Conservation (phyloP, 2,888 invertebrate genomes). For the Polymixis flavicincta region DNA sequence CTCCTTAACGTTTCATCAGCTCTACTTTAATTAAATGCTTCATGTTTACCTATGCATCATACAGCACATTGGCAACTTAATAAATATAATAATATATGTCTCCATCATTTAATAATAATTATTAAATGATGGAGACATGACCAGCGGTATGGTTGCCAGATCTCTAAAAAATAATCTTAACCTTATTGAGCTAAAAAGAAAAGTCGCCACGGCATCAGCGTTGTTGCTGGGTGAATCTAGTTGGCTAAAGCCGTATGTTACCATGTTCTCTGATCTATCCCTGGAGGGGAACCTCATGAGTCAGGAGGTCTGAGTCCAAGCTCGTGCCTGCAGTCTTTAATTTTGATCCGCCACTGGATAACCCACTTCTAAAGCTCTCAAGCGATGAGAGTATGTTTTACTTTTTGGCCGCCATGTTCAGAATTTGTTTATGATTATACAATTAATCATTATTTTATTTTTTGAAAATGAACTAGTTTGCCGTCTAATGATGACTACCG, state of each 20-base stretch:
- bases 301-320: slow-evolving; percentile 36
- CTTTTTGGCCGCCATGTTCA: slow-evolving; percentile 8
- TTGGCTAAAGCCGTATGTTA: not conserved
- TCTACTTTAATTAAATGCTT: not conserved
- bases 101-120: too few species aligned
- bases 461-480: not conserved
- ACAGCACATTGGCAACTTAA: not conserved
- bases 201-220: slow-evolving; percentile 9
- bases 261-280: slow-evolving; percentile 31
- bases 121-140: slow-evolving; percentile 14
- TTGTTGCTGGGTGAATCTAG: too few species aligned
- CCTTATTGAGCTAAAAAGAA: slow-evolving; percentile 21
- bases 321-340: slow-evolving; percentile 3
- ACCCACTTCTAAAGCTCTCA: slow-evolving; percentile 24
- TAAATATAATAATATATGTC: slow-evolving; percentile 11
- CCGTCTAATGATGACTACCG: slow-evolving; percentile 21
- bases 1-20: slow-evolving; percentile 4
- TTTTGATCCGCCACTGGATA: slow-evolving; percentile 51
- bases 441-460: not conserved
- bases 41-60: not conserved
- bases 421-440: not conserved
- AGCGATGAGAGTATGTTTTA: slow-evolving; percentile 4
- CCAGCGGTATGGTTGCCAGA: not conserved
- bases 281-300: slow-evolving; percentile 55
- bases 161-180: slow-evolving; percentile 2